Evolutionary conservation across 2,113 vertebrate species (phyloP).

Genomic region (Polyodon spathula): DNA sequence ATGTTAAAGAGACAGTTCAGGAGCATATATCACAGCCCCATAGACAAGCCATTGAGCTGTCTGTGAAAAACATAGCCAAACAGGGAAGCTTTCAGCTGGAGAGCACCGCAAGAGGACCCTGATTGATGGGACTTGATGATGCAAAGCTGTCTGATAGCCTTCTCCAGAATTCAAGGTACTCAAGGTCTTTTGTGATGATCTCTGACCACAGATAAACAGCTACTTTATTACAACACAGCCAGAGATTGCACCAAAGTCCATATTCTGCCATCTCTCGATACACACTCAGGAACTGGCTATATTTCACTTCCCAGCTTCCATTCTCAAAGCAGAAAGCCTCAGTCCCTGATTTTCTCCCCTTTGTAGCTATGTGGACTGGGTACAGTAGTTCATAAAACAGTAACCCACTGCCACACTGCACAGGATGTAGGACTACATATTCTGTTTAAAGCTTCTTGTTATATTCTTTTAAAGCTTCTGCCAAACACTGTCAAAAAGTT

Average conservation of each 20-base stretch:
- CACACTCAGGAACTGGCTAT: conserved; percentile 39
- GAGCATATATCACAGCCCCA: conserved; percentile 61
- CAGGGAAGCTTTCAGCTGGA: conserved; percentile 63
- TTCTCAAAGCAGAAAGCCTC: no score
- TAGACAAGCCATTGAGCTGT: conserved; percentile 74
- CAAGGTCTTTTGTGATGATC: conserved; percentile 59
- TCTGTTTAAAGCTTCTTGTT: no score
- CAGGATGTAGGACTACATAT: no score
- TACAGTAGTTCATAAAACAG: no score
- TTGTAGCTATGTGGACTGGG: no score
- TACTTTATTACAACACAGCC: conserved; percentile 55
- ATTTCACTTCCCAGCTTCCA: conserved; percentile 18
- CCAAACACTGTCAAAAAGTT: no score
- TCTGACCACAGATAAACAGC: conserved; percentile 64
- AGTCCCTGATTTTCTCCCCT: no score
- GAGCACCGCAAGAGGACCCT: conserved; percentile 48
- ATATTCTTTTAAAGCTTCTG: no score
- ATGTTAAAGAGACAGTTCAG: conserved; percentile 54
- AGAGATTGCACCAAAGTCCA: conserved; percentile 46
- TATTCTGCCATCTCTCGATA: conserved; percentile 43
- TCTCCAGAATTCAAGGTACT: conserved; percentile 59
- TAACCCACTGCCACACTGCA: no score
- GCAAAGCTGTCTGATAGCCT: conserved; percentile 58
- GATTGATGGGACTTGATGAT: conserved; percentile 68
- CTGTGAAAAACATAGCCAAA: conserved; percentile 63